Percentiles rank a stretch among this genome's conserved stretches.
Evolutionary conservation across 2,888 invertebrate species (phyloP).

Genomic region (Hemaris fuciformis): DNA sequence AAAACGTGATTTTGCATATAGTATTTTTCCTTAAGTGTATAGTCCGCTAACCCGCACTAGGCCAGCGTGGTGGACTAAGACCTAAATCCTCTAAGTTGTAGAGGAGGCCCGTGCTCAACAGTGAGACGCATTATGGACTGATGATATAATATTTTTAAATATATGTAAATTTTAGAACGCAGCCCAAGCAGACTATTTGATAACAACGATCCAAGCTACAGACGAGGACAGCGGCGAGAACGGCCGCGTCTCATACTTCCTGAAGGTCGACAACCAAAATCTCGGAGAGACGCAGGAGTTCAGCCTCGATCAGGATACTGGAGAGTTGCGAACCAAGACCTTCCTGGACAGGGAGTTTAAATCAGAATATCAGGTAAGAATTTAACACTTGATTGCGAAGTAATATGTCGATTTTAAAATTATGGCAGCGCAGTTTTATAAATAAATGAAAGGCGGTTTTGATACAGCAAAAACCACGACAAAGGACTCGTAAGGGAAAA

Average conservation of each 20-base stretch:
- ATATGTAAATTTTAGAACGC: slow-evolving; percentile 84
- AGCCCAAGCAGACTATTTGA: slow-evolving; percentile 87
- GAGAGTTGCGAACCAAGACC: slow-evolving; percentile 90
- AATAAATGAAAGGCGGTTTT: not conserved
- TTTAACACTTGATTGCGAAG: not conserved
- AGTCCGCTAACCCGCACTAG: no score
- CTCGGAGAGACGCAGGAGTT: slow-evolving; percentile 92
- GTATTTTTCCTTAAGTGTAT: no score
- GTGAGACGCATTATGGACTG: no score
- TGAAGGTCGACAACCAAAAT: slow-evolving; percentile 88
- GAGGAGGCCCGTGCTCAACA: no score
- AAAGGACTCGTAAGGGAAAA: no score
- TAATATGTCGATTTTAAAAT: not conserved
- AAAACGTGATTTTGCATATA: no score
- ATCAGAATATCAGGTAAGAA: slow-evolving; percentile 68
- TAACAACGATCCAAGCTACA: slow-evolving; percentile 90
- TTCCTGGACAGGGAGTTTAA: slow-evolving; percentile 88
- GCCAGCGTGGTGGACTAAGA: no score
- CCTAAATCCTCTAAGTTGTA: no score
- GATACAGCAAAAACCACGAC: no score
- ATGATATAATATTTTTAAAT: no score
- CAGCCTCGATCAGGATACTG: slow-evolving; percentile 87
- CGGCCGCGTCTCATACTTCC: slow-evolving; percentile 91
- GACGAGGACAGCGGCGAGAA: slow-evolving; percentile 92
- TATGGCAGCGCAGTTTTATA: not conserved